These are phyloP conservation scores for Chrysolina haemoptera DNA, from an alignment of 2,888 invertebrate genomes.

Conservation along the genomic window DNA sequence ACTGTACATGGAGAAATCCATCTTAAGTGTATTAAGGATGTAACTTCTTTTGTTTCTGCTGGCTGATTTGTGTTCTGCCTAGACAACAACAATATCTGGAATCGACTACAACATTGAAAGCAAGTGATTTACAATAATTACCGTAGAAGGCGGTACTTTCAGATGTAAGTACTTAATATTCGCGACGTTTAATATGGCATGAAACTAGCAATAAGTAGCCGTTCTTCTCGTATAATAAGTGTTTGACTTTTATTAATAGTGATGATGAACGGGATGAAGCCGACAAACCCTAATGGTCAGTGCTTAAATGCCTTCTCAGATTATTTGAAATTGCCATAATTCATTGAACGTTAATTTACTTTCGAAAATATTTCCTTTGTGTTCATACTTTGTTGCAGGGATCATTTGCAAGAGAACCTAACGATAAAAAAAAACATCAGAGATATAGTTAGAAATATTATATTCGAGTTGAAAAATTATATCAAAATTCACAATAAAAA, in stretches of 20 bases:
- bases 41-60: no score
- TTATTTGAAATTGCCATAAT: conserved; percentile 10
- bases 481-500: no score
- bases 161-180: conserved; percentile 19
- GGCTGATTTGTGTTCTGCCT: not conserved
- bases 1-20: no score
- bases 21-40: no score
- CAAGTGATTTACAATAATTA: conserved; percentile 25
- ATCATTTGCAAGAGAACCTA: not conserved
- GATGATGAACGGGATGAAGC: conserved; percentile 21
- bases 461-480: no score
- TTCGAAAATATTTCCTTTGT: not conserved
- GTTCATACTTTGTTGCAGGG: not conserved
- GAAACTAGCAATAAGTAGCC: conserved; percentile 25
- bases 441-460: no score
- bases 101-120: conserved; percentile 7
- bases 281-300: conserved; percentile 23
- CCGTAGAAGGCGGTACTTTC: conserved; percentile 13
- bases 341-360: not conserved
- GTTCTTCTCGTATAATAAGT: conserved; percentile 23
- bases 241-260: conserved; percentile 31
- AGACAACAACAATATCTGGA: not conserved
- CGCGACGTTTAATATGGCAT: conserved; percentile 27
- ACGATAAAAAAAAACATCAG: no score
- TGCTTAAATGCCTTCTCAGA: conserved; percentile 3